Conservation (phyloP, 2,888 invertebrate species). For the Keiferia lycopersicella region DNA sequence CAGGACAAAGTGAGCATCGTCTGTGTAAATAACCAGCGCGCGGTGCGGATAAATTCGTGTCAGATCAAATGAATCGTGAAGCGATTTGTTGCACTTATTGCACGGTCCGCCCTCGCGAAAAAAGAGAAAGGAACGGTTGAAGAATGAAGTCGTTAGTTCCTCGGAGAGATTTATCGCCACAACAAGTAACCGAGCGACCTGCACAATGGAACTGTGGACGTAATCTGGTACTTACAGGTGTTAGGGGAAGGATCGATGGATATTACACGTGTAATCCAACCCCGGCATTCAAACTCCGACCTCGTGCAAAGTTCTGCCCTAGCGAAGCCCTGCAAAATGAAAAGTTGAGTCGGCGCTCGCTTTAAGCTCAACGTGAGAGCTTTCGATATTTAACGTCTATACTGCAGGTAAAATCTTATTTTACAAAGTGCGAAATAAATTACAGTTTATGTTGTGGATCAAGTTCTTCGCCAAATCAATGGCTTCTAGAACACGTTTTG, state of each 20-base stretch:
- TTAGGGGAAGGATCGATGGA: constrained; percentile 23
- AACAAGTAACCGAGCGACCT: constrained; percentile 27
- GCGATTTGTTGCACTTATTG: constrained; percentile 76
- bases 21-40: constrained; percentile 75
- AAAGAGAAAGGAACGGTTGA: constrained; percentile 46
- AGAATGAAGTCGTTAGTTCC: constrained; percentile 53
- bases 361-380: constrained; percentile 21
- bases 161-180: constrained; percentile 46
- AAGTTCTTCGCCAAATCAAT: not conserved
- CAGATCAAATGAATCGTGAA: constrained; percentile 79
- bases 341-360: constrained; percentile 25
- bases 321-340: constrained; percentile 53
- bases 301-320: constrained; percentile 51
- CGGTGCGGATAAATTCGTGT: constrained; percentile 78
- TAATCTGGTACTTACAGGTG: constrained; percentile 16
- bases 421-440: not conserved
- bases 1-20: constrained; percentile 74
- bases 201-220: not conserved
- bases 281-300: constrained; percentile 38
- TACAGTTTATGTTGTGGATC: not conserved
- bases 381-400: constrained; percentile 11
- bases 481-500: constrained; percentile 17
- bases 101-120: constrained; percentile 48
- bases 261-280: constrained; percentile 38
- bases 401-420: constrained; percentile 1